Base-by-base conservation (phyloP, 92 coral and sea anemone species). In the Porites rus region DNA sequence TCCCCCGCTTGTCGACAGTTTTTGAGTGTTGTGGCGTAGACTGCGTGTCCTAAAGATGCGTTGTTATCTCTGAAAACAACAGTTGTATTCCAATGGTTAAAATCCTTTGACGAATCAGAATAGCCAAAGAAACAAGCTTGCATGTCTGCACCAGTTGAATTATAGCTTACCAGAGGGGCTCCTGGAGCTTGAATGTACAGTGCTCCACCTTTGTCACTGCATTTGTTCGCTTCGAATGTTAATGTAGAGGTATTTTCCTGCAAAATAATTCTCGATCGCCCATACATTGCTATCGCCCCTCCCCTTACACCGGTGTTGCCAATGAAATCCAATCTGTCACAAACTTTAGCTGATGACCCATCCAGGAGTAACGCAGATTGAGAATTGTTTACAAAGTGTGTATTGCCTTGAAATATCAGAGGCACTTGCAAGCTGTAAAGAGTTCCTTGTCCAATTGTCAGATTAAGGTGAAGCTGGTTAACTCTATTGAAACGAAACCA, bases 281-380 rank as follows among this genome's bases (percentile, higher is more conserved):
- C 97, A 83, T 95, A 97, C 87, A 97, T 43, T 62, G 98, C 96
- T 25, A 97, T 74, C 3, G 97, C 99, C 6, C 99, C 99, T 21
- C 99, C 99, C 54, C 93, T 87, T 7, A 69, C 79, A 1, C 99
- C 99, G 28, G 78, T 56, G 80, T 97, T 97, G 56, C 84, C 63
- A 31, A 60, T 81, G 52, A 97, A 97, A 2, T 83, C 69, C 2
- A 95, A 92, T 51, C 74, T 56, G 43, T 89, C 94, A 62, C 81
- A 54, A 13, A 97, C 73, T 24, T 93, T 82, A 81, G 91, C 75
- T 14, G 90, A 67, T 38, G 97, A 86, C 46, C 91, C 85, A 65
- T 93, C 98, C 21, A 97, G 88, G 0, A 93, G 92, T 79, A 97
- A 66, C 9, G 99, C 98, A 38, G 99, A 89, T 19, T 88, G 79